A percentile compares a stretch with the other conserved stretches of the same genome.
Evolutionary conservation across 2,888 invertebrate species (phyloP).

Genomic region (Automeris io): DNA sequence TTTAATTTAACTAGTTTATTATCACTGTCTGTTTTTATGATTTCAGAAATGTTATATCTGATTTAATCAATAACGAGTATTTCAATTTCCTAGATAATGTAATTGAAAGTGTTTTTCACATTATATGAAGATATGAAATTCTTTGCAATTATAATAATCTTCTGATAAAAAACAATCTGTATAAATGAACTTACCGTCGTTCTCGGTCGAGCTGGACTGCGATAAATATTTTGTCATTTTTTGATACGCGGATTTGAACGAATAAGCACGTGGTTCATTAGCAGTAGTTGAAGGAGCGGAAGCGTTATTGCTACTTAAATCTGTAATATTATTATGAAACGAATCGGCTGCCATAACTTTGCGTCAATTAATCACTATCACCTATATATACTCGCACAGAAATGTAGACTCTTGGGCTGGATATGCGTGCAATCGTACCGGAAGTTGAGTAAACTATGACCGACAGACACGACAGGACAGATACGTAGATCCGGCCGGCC

Average conservation of each 20-base stretch:
- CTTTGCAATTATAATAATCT: too few relatives aligned
- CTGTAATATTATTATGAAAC: background rate
- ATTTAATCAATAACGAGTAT: too few relatives aligned
- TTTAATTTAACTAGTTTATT: too few relatives aligned
- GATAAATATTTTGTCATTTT: conserved; percentile 8
- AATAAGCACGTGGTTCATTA: background rate
- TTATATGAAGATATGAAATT: too few relatives aligned
- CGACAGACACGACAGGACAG: conserved; percentile 24
- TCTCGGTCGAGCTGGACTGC: background rate
- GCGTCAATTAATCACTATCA: background rate
- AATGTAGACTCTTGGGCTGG: background rate
- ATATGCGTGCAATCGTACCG: conserved; percentile 13
- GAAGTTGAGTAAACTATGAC: conserved; percentile 29
- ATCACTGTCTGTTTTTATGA: too few relatives aligned
- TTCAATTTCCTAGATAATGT: too few relatives aligned
- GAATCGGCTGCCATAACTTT: conserved; percentile 4
- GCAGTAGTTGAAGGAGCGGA: background rate
- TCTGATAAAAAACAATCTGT: too few relatives aligned
- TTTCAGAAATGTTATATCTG: too few relatives aligned
- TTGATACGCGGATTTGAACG: conserved; percentile 4
- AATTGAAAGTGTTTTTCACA: too few relatives aligned
- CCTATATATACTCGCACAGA: background rate
- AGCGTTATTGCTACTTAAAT: background rate
- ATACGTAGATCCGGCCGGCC: conserved; percentile 19
- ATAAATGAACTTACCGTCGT: conserved; percentile 3